Evolutionary conservation across 2,113 vertebrate genomes (phyloP), one percentile per base, ranked within the genome.

Genomic region (Balaeniceps rex): DNA sequence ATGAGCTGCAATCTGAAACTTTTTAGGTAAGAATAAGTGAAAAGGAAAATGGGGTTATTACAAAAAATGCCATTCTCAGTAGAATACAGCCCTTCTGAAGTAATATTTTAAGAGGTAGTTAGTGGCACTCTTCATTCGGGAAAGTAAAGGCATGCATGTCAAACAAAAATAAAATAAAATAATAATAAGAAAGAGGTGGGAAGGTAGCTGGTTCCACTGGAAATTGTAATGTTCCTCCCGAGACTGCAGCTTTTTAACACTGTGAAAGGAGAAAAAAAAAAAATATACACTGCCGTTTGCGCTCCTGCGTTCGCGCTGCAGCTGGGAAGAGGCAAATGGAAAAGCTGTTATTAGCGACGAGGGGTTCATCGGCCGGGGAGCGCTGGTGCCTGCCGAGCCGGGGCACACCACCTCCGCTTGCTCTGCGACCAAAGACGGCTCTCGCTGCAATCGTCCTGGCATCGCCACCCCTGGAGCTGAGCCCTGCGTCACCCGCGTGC

Each of bases 1-100:
- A 88, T 77, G 95, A 95, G 91, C 92, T 90, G 92, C 94, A 92
- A 80, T 55, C 93, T 65, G 17, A 94, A 92, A 94, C 87, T 93
- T 91, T 94, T 90, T 68, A 57, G 93, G 94, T 83, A 91, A 87
- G 75, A 69, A 68, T 81, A 87, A 94, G 57, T 86, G 88, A 86
- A 74, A 96, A 90, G 83, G 58, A 80, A 96, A 92, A 71, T 47
- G 76, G 76, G 63, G 64, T 82, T 96, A 75, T 90, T 87, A 85
- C n/a, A 69, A 76, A 81, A 92, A 80, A 68, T 15, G 63, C 58
- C 86, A 12, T 70, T 93, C 82, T 83, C 16, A 10, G 87, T 51
- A 55, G 91, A 83, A 87, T 38, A 51, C 38, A 54, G 51, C 57
- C 75, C 92, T 70, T 61, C 78, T 85, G 75, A 18, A 68, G 64